These are phyloP conservation scores for Yponomeuta cagnagella DNA, from an alignment of 2,888 invertebrate species.

Conservation along the genomic window DNA sequence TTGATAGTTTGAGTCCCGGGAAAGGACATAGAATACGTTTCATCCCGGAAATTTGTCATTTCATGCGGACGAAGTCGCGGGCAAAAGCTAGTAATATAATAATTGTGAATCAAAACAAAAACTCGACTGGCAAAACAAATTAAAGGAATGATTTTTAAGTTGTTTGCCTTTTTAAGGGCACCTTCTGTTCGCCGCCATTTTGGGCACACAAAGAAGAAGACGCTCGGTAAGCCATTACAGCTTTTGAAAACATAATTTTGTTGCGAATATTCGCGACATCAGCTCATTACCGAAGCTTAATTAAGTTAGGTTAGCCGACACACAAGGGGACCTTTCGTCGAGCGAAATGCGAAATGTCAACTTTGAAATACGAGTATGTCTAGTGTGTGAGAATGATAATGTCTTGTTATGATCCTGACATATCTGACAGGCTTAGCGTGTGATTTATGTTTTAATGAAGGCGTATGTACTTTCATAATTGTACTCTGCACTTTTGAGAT, in stretches of 20 bases:
- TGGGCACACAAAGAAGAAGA: constrained; percentile 20
- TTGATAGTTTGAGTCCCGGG: too few species aligned
- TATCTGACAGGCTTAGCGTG: too few species aligned
- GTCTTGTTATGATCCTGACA: background rate
- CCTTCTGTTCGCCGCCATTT: constrained; percentile 16
- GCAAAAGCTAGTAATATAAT: too few species aligned
- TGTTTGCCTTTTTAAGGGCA: background rate
- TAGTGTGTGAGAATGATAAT: background rate
- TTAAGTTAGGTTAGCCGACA: constrained; percentile 21
- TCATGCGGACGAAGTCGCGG: too few species aligned
- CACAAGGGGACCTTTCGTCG: background rate
- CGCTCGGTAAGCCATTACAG: constrained; percentile 34
- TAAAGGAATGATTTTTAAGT: too few species aligned
- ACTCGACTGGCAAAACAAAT: too few species aligned
- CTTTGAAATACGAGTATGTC: background rate
- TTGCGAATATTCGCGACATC: constrained; percentile 28
- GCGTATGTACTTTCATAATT: too few species aligned
- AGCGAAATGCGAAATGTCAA: background rate
- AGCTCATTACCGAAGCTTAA: constrained; percentile 30
- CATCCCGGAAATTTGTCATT: too few species aligned
- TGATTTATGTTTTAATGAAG: too few species aligned
- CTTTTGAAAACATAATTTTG: constrained; percentile 32
- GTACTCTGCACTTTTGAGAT: too few species aligned
- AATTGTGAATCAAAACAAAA: too few species aligned
- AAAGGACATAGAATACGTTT: too few species aligned